Evolutionary conservation across 1,140 invertebrate genomes (phyloP).

Genomic region (Babylonia areolata): DNA sequence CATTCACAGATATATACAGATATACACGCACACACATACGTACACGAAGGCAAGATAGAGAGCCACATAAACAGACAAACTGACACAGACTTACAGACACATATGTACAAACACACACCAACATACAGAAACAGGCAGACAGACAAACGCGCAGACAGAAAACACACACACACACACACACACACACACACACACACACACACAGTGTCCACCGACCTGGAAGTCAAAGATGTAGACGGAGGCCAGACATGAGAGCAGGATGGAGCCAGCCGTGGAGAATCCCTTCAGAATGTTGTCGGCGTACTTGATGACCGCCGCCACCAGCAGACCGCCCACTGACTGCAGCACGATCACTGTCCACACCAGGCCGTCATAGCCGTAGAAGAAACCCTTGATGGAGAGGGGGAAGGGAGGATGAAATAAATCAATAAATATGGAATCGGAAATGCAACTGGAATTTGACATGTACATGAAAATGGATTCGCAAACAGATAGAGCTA

Average conservation of each 20-base stretch:
- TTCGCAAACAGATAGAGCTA: too few species aligned
- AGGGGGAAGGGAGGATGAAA: too few species aligned
- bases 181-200: slow-evolving; percentile 10
- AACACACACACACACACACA: slow-evolving; percentile 18
- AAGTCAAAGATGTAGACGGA: slow-evolving; percentile 97
- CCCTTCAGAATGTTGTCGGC: slow-evolving; percentile 80
- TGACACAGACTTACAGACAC: slow-evolving; percentile 5
- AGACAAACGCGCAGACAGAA: not conserved
- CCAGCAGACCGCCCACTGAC: slow-evolving; percentile 76
- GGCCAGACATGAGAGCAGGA: slow-evolving; percentile 93
- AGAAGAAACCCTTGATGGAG: slow-evolving; percentile 77
- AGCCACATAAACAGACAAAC: not conserved
- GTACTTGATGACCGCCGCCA: slow-evolving; percentile 78
- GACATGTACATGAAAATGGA: too few species aligned
- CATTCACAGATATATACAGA: not conserved
- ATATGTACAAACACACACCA: not conserved
- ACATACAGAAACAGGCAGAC: not conserved
- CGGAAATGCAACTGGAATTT: too few species aligned
- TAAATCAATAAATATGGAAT: too few species aligned
- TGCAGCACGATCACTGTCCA: slow-evolving; percentile 77
- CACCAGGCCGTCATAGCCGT: slow-evolving; percentile 76
- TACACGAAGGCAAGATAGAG: too few species aligned
- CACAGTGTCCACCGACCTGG: slow-evolving; percentile 78
- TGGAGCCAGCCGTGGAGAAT: slow-evolving; percentile 71
- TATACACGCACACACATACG: slow-evolving; percentile 1